Base-by-base conservation (phyloP, 2,797 vertebrate species). In the Babyrousa celebensis region DNA sequence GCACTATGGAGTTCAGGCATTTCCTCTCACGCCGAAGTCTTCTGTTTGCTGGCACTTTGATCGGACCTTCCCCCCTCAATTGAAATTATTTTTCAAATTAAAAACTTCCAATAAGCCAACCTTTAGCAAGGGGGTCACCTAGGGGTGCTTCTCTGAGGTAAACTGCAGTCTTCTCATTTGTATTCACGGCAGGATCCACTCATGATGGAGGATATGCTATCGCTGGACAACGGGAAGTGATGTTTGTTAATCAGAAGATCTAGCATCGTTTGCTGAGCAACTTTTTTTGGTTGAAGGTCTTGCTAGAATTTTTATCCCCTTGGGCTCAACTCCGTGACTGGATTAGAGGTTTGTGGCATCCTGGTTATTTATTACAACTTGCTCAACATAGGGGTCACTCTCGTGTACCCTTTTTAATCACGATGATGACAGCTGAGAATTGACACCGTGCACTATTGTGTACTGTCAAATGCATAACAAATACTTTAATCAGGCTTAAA, bases 351-450 rank as follows among this genome's bases (percentile, higher is more conserved):
- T 77, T 56, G 0, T 36, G 80, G 67, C 21, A 96, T 86, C 25
- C 56, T 63, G 67, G 32, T 92, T 98, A 97, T 97, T 98, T 98
- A 95, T 96, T 91, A 95, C 32, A 62, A 58, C 89, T 96, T 91
- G 89, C 32, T 94, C 70, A 70, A 95, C n/a, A 62, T 0, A 54
- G n/a, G 25, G 71, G 77, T 98, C 91, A 96, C 79, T 36, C 68
- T 8, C 91, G 94, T 92, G 82, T 75, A 88, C 92, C 70, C 75
- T 96, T 91, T 97, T 96, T 98, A 98, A 97, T 98, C 96, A 96
- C 0, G 7, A 93, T 25, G 58, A 95, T 48, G 89, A 96, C 92
- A 96, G 91, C 9, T 94, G 91, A 97, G 96, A 95, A 96, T 82
- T 90, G 75, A 93, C 12, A 21, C 1, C 1, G 6, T 88, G 71